Percentiles rank a stretch among this genome's conserved stretches.
Conservation (phyloP, 1,140 invertebrate genomes). For the Acromyrmex heyeri region DNA sequence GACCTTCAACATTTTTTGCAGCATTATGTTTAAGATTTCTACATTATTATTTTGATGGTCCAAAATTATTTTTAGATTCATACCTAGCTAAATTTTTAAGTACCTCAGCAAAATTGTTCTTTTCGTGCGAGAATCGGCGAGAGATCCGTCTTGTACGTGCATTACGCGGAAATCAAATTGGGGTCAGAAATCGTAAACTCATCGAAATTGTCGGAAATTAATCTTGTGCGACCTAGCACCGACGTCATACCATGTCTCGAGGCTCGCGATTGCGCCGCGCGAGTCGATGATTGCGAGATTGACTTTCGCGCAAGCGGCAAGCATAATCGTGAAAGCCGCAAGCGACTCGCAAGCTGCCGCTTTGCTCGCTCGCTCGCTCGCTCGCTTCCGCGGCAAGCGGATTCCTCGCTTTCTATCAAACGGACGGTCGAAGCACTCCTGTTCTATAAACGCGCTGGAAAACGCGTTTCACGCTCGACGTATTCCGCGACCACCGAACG, state of each 20-base stretch:
- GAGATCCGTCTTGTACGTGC: background rate
- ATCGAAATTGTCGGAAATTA: background rate
- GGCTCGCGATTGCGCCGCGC: slow-evolving; percentile 2
- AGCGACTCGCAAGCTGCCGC: slow-evolving; percentile 31
- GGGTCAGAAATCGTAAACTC: background rate
- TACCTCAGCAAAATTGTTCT: too few species aligned
- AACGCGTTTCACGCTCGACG: slow-evolving; percentile 41
- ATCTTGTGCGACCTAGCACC: background rate
- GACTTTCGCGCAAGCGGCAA: slow-evolving; percentile 46
- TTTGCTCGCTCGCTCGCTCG: background rate
- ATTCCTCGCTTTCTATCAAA: slow-evolving; percentile 47
- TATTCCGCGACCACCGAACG: slow-evolving; percentile 3
- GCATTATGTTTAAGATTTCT: too few species aligned
- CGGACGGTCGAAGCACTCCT: background rate
- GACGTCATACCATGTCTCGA: background rate
- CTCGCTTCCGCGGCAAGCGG: slow-evolving; percentile 22
- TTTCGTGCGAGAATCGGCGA: background rate
- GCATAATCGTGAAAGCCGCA: slow-evolving; percentile 50
- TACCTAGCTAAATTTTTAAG: too few species aligned
- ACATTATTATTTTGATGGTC: too few species aligned
- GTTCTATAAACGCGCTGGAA: slow-evolving; percentile 13
- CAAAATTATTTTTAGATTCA: too few species aligned
- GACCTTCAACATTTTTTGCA: too few species aligned
- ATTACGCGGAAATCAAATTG: background rate
- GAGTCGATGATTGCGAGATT: slow-evolving; percentile 51